These are phyloP conservation scores for Xenotilapia longispinis DNA, from an alignment of 2,113 vertebrate genomes.

Conservation along the genomic window DNA sequence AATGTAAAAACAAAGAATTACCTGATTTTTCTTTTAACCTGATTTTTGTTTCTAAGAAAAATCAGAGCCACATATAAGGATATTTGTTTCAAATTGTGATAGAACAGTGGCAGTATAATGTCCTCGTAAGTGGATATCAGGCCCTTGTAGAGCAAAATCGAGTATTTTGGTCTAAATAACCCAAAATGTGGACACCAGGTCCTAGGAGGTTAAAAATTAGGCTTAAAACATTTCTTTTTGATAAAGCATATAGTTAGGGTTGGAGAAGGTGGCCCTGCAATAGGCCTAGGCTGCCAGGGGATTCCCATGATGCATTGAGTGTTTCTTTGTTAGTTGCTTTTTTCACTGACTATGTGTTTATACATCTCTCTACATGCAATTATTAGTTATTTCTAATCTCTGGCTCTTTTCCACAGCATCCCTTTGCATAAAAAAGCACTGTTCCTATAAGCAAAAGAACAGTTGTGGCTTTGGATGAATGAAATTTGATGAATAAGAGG, in stretches of 20 bases:
- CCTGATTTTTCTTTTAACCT: background rate
- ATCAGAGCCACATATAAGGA: background rate
- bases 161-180: background rate
- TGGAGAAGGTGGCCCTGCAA: background rate
- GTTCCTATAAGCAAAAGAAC: background rate
- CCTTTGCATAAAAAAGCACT: background rate
- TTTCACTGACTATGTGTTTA: background rate
- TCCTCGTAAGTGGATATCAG: background rate
- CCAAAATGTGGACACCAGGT: background rate
- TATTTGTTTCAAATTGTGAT: background rate
- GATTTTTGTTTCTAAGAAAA: background rate
- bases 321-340: background rate
- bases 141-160: background rate
- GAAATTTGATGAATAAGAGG: slow-evolving; percentile 37
- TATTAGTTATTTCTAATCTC: background rate
- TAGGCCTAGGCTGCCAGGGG: background rate
- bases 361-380: background rate
- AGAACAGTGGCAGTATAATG: background rate
- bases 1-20: background rate
- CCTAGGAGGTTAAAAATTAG: background rate
- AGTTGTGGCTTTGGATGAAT: background rate
- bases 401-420: background rate
- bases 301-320: background rate
- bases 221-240: background rate
- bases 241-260: background rate